Base-by-base conservation (phyloP, 2,888 invertebrate genomes). In the Dysmachus trigonus region DNA sequence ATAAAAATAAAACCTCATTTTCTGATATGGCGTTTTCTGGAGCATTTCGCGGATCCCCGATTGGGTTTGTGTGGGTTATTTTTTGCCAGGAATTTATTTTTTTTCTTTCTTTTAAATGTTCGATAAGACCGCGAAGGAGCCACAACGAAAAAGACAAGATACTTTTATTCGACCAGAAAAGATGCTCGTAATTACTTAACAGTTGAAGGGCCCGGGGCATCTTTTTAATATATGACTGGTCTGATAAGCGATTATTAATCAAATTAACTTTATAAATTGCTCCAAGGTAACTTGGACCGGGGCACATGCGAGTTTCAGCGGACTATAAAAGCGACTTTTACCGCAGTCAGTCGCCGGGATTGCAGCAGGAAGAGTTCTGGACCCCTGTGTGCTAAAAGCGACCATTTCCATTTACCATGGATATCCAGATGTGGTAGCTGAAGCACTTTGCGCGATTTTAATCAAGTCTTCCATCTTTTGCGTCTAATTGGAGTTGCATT, bases 221-320 rank as follows among this genome's bases (percentile, higher is more conserved):
- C 76, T 76, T 76, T n/a, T 76, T 35, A 76, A 76, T 76, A 38
- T 76, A 76, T 35, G 76, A 38, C 76, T 76, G 76, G 38, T 38
- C 76, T 76, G 76, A 76, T 76, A 76, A 76, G 38, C 76, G 76
- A 76, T 76, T 76, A 76, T 76, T 76, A 76, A 76, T 76, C 76
- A 76, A 76, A 76, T 76, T 76, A 76, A 76, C 38, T 76, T 76
- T 76, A 76, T 76, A 38, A 76, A 76, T 76, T 76, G 76, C 76
- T 76, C 38, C 38, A 10, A 35, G 22, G 18, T 31, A n/a, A 35
- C 22, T 6, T 13, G 18, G 76, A 27, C n/a, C n/a, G n/a, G 18
- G 22, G 74, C 35, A 35, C 33, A 18, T 76, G 62, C 62, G 27
- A 27, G 18, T 22, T 22, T 22, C 62, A 22, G 22, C 27, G 62